These are phyloP conservation scores for Hecatera dysodea DNA, from an alignment of 2,888 invertebrate species.

Conservation along the genomic window DNA sequence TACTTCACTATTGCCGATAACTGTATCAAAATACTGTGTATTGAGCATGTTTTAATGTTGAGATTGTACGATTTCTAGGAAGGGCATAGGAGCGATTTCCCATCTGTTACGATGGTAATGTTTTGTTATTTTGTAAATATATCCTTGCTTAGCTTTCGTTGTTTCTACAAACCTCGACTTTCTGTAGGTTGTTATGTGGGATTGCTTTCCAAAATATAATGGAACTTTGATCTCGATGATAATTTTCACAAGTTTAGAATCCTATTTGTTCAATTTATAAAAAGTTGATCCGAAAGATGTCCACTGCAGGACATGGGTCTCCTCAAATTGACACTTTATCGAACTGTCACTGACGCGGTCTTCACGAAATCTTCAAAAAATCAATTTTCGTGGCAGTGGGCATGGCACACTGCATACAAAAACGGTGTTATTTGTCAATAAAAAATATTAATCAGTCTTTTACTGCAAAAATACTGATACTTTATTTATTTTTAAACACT, in stretches of 20 bases:
- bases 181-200: too few relatives aligned
- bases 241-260: not conserved
- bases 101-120: slow-evolving; percentile 8
- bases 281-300: not conserved
- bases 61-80: slow-evolving; percentile 23
- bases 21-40: slow-evolving; percentile 54
- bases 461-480: too few relatives aligned
- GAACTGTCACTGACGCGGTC: too few relatives aligned
- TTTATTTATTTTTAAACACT: too few relatives aligned
- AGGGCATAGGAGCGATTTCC: slow-evolving; percentile 14
- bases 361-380: too few relatives aligned
- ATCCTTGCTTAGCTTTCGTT: not conserved
- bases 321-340: too few relatives aligned
- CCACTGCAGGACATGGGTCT: too few relatives aligned
- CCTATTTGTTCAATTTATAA: not conserved
- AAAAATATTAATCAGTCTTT: too few relatives aligned
- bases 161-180: slow-evolving; percentile 10
- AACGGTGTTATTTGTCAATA: too few relatives aligned
- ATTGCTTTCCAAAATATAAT: not conserved
- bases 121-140: slow-evolving; percentile 22
- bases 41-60: slow-evolving; percentile 49
- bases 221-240: not conserved
- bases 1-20: slow-evolving; percentile 55
- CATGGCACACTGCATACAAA: too few relatives aligned
- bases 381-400: too few relatives aligned